Base-by-base conservation (phyloP, 2,797 vertebrate species). In the Glossophaga mutica region DNA sequence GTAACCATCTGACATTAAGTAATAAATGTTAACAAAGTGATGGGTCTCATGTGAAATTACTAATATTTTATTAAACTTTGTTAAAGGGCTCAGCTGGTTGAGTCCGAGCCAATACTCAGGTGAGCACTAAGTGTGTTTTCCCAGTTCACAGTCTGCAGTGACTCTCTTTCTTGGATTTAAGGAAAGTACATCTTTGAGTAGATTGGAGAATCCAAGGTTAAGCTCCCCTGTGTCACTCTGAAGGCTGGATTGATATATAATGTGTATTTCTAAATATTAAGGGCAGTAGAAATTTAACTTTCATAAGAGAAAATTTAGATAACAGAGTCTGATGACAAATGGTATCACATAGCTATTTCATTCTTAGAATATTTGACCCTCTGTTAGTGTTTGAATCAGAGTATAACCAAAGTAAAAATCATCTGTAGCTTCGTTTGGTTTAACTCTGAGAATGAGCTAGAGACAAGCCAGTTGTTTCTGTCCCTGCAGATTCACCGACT, bases 41-140 rank as follows among this genome's bases (percentile, higher is more conserved):
- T 77, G 57, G 4, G 12, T 96, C 67, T 91, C 37, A 14, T 52
- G 87, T 86, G 55, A 37, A 78, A 83, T 78, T 52, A 29, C 37
- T 87, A 32, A 55, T 87, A 59, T 96, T 87, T 93, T 79, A 85
- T 77, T 81, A 90, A 57, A 78, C 29, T 92, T 78, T 59, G 16
- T 48, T 76, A 89, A 48, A 86, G 4, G 14, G 16, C 55, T 83
- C 44, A 15, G 29, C 18, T 37, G 21, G 37, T 78, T 87, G 6
- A 0, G 3, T 59, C 37, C 78, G 39, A 67, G 18, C 9, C 46
- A 73, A 5, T 77, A 87, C 19, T 82, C 81, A 5, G 22, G 37
- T 26, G 32, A 67, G 0, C 3, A 52, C 44, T 46, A 22, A 50
- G 6, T 84, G 16, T 42, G 4, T 21, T n/a, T 57, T 82, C 39